Conservation (phyloP, 2,888 invertebrate genomes). For the Agriotes lineatus region DNA sequence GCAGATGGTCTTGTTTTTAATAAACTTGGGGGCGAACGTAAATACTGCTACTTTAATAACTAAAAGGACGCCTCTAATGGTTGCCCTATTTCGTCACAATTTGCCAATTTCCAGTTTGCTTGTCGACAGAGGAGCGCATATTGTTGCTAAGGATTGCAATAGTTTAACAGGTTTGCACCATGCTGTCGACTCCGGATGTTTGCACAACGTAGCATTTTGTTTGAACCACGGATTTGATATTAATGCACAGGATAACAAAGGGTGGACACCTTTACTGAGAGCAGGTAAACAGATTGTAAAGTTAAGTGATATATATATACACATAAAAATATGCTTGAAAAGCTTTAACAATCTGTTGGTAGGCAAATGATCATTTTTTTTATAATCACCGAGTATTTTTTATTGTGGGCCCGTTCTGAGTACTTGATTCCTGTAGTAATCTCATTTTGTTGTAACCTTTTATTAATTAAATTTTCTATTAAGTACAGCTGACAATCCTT, state of each 20-base stretch:
- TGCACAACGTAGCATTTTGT: constrained; percentile 60
- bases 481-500: too few relatives aligned
- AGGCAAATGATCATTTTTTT: too few relatives aligned
- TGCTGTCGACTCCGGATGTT: constrained; percentile 68
- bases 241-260: constrained; percentile 64
- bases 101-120: constrained; percentile 64
- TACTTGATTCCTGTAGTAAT: too few relatives aligned
- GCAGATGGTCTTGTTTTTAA: constrained; percentile 65
- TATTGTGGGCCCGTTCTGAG: too few relatives aligned
- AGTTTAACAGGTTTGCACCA: constrained; percentile 69
- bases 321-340: too few relatives aligned
- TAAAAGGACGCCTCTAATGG: constrained; percentile 68
- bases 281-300: too few relatives aligned
- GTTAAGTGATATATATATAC: too few relatives aligned
- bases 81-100: constrained; percentile 64
- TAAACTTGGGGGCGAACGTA: constrained; percentile 67
- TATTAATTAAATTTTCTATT: too few relatives aligned
- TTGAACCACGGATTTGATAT: constrained; percentile 64
- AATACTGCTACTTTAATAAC: constrained; percentile 62
- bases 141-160: constrained; percentile 65
- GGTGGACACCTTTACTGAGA: constrained; percentile 71
- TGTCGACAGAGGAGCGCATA: constrained; percentile 68
- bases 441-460: too few relatives aligned
- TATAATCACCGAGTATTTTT: too few relatives aligned
- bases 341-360: too few relatives aligned